phyloP scores from a whole-genome alignment of 2,113 vertebrate species.

The Xenopus tropicalis region DNA sequence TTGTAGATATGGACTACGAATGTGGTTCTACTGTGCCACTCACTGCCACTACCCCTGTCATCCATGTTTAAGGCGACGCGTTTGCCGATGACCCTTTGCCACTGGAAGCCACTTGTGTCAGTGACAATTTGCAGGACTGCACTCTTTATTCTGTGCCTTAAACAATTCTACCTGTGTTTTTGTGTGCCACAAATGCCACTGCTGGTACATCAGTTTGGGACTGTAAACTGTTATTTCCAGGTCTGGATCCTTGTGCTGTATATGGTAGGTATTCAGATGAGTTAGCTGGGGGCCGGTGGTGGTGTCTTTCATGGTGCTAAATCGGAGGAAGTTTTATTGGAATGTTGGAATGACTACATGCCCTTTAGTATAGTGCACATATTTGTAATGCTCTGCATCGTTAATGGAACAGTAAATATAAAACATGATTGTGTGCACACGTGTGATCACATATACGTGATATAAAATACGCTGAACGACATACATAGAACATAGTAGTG shows the following conservation, averaged over 20 bases:
- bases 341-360: not conserved
- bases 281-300: not conserved
- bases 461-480: too few relatives aligned
- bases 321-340: not conserved
- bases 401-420: too few relatives aligned
- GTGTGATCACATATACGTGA: too few relatives aligned
- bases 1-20: conserved; percentile 77
- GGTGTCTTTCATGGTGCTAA: not conserved
- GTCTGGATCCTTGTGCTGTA: not conserved
- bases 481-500: not conserved
- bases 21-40: conserved; percentile 76
- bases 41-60: conserved; percentile 63
- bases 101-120: not conserved
- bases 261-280: not conserved
- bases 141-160: not conserved
- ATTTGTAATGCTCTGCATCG: too few relatives aligned
- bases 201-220: not conserved
- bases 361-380: too few relatives aligned
- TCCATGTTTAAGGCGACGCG: conserved; percentile 58
- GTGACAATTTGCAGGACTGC: not conserved
- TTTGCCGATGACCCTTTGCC: not conserved
- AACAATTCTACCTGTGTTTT: not conserved
- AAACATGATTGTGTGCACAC: too few relatives aligned
- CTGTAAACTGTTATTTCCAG: not conserved
- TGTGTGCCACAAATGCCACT: not conserved